Evolutionary conservation across 2,797 vertebrate genomes (phyloP).

Genomic region (Trematomus bernacchii): DNA sequence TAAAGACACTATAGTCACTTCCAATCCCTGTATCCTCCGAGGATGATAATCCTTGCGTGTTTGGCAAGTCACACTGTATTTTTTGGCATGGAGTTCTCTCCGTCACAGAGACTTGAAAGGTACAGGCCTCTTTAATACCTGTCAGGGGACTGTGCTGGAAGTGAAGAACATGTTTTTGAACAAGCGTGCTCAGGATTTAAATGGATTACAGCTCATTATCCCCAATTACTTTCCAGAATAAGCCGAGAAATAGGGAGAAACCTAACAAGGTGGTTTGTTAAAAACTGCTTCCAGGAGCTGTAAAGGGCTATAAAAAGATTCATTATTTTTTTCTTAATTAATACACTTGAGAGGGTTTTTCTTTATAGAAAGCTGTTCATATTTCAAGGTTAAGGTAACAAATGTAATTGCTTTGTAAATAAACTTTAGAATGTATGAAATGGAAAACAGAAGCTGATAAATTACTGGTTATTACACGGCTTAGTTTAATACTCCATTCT

Average conservation of each 20-base stretch:
- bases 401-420: conserved; percentile 31
- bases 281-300: conserved; percentile 40
- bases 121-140: conserved; percentile 44
- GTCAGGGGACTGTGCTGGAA: conserved; percentile 40
- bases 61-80: not conserved
- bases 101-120: conserved; percentile 29
- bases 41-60: conserved; percentile 6
- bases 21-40: conserved; percentile 19
- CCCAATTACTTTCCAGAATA: conserved; percentile 68
- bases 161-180: conserved; percentile 41
- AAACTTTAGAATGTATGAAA: not conserved
- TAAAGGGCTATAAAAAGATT: conserved; percentile 43
- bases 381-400: conserved; percentile 47
- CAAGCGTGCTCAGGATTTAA: conserved; percentile 64
- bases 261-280: conserved; percentile 49
- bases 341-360: conserved; percentile 54
- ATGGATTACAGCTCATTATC: conserved; percentile 79
- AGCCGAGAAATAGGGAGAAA: conserved; percentile 47
- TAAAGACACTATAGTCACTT: conserved; percentile 21
- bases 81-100: conserved; percentile 14
- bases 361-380: conserved; percentile 14
- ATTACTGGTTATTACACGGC: too few relatives aligned
- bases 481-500: too few relatives aligned
- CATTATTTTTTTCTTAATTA: conserved; percentile 51
- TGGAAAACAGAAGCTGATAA: conserved; percentile 7